phyloP scores from a whole-genome alignment of 2,797 vertebrate species.

The Xiphophorus birchmanni region DNA sequence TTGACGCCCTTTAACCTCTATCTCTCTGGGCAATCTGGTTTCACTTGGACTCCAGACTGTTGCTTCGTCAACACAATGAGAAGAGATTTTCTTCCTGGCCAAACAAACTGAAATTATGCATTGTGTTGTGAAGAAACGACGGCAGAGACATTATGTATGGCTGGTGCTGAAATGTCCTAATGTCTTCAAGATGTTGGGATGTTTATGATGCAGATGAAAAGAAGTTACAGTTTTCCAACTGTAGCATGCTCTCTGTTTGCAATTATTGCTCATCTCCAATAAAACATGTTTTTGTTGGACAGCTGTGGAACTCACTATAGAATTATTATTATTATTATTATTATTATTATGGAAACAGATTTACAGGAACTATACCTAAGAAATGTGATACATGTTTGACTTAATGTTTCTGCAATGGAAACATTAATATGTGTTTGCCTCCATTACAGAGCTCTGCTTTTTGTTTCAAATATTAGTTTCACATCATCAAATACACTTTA shows the following conservation, averaged over 20 bases:
- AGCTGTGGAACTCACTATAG: constrained; percentile 8
- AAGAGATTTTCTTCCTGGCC: constrained; percentile 56
- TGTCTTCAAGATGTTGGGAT: constrained; percentile 73
- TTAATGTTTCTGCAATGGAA: neutral
- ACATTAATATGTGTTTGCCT: neutral
- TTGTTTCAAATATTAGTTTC: neutral
- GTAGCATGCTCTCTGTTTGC: constrained; percentile 28
- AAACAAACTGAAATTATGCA: constrained; percentile 61
- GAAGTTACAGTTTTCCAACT: constrained; percentile 45
- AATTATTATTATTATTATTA: neutral
- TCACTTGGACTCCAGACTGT: constrained; percentile 68
- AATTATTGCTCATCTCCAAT: constrained; percentile 26
- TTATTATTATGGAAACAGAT: neutral
- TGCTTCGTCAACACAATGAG: constrained; percentile 73
- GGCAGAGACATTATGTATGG: constrained; percentile 54
- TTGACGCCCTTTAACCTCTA: constrained; percentile 63
- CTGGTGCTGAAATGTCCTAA: constrained; percentile 64
- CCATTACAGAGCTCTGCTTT: neutral
- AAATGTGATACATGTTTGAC: neutral
- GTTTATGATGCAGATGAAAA: constrained; percentile 55
- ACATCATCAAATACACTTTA: neutral
- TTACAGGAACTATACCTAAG: neutral
- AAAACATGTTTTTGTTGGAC: neutral
- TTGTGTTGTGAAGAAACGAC: constrained; percentile 54
- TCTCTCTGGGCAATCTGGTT: constrained; percentile 72